These are phyloP conservation scores for Neofelis nebulosa DNA, from an alignment of 2,113 vertebrate species.

Conservation along the genomic window DNA sequence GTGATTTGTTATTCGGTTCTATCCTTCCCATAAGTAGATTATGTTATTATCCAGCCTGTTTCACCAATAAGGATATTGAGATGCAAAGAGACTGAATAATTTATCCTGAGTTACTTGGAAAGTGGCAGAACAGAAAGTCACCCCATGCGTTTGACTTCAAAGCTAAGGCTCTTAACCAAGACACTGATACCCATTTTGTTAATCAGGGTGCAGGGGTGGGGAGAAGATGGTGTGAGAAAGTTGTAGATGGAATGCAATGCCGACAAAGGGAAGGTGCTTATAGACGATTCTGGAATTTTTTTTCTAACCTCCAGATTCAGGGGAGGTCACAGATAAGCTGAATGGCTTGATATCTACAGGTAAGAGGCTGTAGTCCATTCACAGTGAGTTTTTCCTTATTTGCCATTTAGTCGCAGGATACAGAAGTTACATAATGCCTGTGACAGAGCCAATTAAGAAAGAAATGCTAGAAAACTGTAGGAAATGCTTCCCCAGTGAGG, in stretches of 20 bases:
- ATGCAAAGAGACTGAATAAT: not conserved
- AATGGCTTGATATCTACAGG: not conserved
- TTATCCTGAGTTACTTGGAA: not conserved
- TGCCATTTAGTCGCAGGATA: not conserved
- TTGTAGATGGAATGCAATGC: not conserved
- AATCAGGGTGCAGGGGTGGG: rapidly evolving
- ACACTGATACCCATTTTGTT: not conserved
- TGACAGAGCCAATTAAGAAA: not conserved
- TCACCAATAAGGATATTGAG: not conserved
- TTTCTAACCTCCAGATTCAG: not conserved
- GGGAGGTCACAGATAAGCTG: not conserved
- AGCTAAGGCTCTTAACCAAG: not conserved
- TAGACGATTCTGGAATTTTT: not conserved
- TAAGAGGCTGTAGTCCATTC: not conserved
- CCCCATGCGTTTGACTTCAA: not conserved
- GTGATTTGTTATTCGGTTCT: not conserved
- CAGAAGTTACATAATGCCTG: not conserved
- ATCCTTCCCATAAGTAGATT: not conserved
- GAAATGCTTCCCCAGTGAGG: not conserved
- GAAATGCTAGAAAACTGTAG: not conserved
- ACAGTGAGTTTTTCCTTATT: not conserved
- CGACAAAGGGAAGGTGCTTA: not conserved
- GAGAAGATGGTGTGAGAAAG: not conserved
- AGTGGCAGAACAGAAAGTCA: not conserved
- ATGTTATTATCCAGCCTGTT: not conserved